Evolutionary conservation across 2,888 invertebrate species (phyloP).

Genomic region (Cheilosia impressa): DNA sequence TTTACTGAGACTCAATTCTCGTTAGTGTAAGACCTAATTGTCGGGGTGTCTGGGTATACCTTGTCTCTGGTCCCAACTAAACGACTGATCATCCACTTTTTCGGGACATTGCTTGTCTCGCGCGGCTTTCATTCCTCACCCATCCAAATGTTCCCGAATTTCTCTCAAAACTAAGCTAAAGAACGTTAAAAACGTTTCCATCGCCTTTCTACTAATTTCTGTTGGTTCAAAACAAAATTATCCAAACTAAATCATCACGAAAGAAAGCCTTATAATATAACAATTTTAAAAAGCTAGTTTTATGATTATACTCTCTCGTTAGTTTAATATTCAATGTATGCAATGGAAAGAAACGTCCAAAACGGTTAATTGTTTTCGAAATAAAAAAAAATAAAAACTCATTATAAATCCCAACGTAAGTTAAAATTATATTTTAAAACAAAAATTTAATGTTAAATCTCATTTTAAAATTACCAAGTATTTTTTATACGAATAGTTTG

Average conservation of each 20-base stretch:
- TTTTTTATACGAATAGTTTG: slow-evolving; percentile 25
- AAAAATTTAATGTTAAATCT: slow-evolving; percentile 19
- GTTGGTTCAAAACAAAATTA: neutral
- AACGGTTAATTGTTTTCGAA: slow-evolving; percentile 7
- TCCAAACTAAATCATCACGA: slow-evolving; percentile 23
- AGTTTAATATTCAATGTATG: slow-evolving; percentile 15
- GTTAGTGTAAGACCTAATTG: no score
- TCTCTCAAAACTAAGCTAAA: no score
- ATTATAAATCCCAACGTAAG: slow-evolving; percentile 55
- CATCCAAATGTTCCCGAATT: no score
- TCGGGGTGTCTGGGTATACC: no score
- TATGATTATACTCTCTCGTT: slow-evolving; percentile 1
- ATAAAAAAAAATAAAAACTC: slow-evolving; percentile 4
- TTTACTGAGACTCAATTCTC: no score
- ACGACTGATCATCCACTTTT: no score
- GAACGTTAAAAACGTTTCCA: neutral
- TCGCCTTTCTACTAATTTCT: neutral
- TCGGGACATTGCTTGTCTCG: no score
- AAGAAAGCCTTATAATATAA: neutral
- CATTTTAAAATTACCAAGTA: slow-evolving; percentile 30
- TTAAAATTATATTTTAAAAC: slow-evolving; percentile 6
- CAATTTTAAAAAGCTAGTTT: slow-evolving; percentile 9
- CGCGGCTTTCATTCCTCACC: no score
- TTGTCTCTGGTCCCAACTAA: no score
- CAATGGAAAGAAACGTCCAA: slow-evolving; percentile 27